Evolutionary conservation across 2,888 invertebrate genomes (phyloP).

Genomic region (Oligia latruncula): DNA sequence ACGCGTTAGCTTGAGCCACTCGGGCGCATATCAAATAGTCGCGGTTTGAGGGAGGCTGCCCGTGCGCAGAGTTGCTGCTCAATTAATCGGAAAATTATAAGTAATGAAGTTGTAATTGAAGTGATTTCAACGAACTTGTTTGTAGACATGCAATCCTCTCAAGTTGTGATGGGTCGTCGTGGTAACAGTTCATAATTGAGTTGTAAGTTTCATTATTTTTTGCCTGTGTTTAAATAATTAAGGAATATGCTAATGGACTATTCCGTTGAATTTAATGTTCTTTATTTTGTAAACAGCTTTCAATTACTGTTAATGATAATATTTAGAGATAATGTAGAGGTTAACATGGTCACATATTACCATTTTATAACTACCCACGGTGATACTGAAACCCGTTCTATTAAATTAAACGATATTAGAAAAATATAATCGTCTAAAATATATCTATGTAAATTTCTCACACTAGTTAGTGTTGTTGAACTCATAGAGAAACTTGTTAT

Average conservation of each 20-base stretch:
- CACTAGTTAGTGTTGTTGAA: slow-evolving; percentile 70
- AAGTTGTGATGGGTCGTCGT: slow-evolving; percentile 4
- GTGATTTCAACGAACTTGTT: slow-evolving; percentile 43
- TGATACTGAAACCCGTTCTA: slow-evolving; percentile 64
- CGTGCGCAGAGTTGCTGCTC: slow-evolving; percentile 35
- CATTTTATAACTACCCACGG: slow-evolving; percentile 26
- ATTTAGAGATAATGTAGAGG: slow-evolving; percentile 21
- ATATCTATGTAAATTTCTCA: slow-evolving; percentile 74
- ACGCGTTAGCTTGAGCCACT: slow-evolving; percentile 46
- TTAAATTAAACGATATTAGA: slow-evolving; percentile 55
- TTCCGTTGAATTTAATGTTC: slow-evolving; percentile 7
- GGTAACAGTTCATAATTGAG: slow-evolving; percentile 7
- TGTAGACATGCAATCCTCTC: slow-evolving; percentile 38
- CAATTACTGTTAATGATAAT: slow-evolving; percentile 17
- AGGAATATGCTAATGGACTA: neutral
- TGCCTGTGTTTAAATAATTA: neutral
- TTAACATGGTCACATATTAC: slow-evolving; percentile 37
- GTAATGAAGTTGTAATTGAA: slow-evolving; percentile 48
- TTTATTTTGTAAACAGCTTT: slow-evolving; percentile 9
- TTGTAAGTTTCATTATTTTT: neutral
- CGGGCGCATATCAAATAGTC: slow-evolving; percentile 56
- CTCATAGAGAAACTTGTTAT: slow-evolving; percentile 74
- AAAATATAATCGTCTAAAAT: slow-evolving; percentile 74
- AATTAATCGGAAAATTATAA: slow-evolving; percentile 62
- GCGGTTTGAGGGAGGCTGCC: slow-evolving; percentile 36